A percentile compares a stretch with the other conserved stretches of the same genome.
Evolutionary conservation across 2,888 invertebrate genomes (phyloP).

Genomic region (Drosophila kuntzei): DNA sequence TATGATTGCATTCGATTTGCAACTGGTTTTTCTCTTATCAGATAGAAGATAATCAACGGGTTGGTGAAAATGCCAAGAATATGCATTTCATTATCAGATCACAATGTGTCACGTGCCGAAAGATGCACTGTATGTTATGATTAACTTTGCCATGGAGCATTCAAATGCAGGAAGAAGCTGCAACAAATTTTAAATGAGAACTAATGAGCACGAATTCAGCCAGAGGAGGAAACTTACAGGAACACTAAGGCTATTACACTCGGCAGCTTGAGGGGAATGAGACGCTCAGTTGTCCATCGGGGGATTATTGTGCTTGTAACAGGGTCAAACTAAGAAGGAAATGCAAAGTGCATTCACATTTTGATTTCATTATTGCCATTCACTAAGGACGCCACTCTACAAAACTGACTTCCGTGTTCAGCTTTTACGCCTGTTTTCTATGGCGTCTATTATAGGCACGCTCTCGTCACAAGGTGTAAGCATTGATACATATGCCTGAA

Average conservation of each 20-base stretch:
- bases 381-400: slow-evolving; percentile 41
- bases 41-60: not conserved
- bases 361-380: slow-evolving; percentile 77
- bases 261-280: slow-evolving; percentile 1
- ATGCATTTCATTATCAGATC: slow-evolving; percentile 2
- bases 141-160: slow-evolving; percentile 24
- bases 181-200: slow-evolving; percentile 55
- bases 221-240: slow-evolving; percentile 27
- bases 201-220: slow-evolving; percentile 72
- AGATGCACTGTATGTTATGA: slow-evolving; percentile 9
- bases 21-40: not conserved
- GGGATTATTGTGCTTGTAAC: slow-evolving; percentile 44
- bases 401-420: slow-evolving; percentile 81
- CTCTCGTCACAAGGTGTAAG: slow-evolving; percentile 51
- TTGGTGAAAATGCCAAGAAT: not conserved
- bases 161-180: slow-evolving; percentile 38
- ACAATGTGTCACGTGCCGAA: slow-evolving; percentile 7
- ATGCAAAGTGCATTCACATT: slow-evolving; percentile 82
- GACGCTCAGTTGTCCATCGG: slow-evolving; percentile 4
- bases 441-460: slow-evolving; percentile 42
- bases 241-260: slow-evolving; percentile 14
- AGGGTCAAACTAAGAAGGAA: slow-evolving; percentile 80
- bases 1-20: not conserved
- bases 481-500: slow-evolving; percentile 65
- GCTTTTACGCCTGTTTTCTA: slow-evolving; percentile 38